Evolutionary conservation across 2,888 invertebrate genomes (phyloP), one percentile per base, ranked within the genome.

Genomic region (Xylocampa areola): DNA sequence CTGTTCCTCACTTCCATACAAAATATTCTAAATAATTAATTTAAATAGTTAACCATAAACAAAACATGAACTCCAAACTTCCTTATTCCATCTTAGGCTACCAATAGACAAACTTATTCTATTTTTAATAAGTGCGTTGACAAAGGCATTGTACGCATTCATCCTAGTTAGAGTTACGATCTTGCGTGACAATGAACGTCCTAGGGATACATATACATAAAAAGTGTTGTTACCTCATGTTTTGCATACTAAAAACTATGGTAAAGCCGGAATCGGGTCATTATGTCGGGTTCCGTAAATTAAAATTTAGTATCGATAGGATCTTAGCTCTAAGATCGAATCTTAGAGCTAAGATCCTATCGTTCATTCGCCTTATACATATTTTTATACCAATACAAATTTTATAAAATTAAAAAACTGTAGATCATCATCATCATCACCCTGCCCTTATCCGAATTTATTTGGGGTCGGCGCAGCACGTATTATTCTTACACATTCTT

Each of bases 131-230:
- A 40, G 37, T 44, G 14, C 33, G 10, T 19, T 58, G 58, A 60
- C 68, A 60, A 68, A 66, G 60, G 52, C 21, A 41, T 36, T 33
- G 32, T 45, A 55, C 41, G 57, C 45, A 57, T 54, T 30, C 55
- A 52, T 37, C 54, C 60, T 58, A 58, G 40, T 61, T 49, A 47
- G 55, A 58, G 40, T 61, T 49, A 47, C 55, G 51, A 59, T 59
- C 21, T 58, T 21, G 49, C 51, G 47, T 68, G 71, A 73, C 81
- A 80, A 77, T 78, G 71, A 68, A 51, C 40, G 68, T 35, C 66
- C 66, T 71, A 70, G 51, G 30, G 25, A 5, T 50, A 40, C 33
- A 48, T 59, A 53, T 40, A 59, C 52, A 61, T 74, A 70, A 27
- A 52, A 47, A 62, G 53, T 25, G 5, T 33, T 25, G 5, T 33